Conservation (phyloP, 2,888 invertebrate species). For the Selenia dentaria region DNA sequence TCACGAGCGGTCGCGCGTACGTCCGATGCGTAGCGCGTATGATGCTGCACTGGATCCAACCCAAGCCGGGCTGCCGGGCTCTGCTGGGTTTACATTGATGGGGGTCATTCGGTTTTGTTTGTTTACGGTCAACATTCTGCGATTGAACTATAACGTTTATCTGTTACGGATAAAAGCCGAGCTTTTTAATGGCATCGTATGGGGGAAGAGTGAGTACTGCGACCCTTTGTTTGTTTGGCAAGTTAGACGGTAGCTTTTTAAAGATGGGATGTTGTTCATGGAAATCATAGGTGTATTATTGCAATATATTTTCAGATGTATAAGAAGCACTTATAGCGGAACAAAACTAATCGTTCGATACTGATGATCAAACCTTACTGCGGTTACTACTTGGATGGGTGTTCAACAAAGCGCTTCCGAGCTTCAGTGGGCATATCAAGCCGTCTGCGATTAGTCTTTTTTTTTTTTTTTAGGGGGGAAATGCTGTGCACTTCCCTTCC, state of each 20-base stretch:
- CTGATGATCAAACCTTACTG: too few species aligned
- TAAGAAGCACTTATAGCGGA: too few species aligned
- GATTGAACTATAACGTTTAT: slow-evolving; percentile 37
- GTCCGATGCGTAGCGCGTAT: slow-evolving; percentile 41
- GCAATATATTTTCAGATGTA: too few species aligned
- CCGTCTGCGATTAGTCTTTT: too few species aligned
- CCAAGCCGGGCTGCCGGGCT: too few species aligned
- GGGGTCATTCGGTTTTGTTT: slow-evolving; percentile 45
- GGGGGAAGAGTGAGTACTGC: slow-evolving; percentile 7
- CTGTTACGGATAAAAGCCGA: slow-evolving; percentile 33
- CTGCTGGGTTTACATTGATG: slow-evolving; percentile 16
- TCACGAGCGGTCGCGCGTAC: slow-evolving; percentile 35
- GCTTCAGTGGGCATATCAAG: too few species aligned
- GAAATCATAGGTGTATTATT: too few species aligned
- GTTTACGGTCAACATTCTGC: slow-evolving; percentile 38
- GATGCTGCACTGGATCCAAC: slow-evolving; percentile 45
- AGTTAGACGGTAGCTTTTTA: background rate
- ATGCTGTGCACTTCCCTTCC: too few species aligned
- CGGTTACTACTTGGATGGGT: too few species aligned
- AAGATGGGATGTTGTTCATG: background rate
- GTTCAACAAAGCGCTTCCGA: too few species aligned
- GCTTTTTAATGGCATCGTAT: slow-evolving; percentile 29
- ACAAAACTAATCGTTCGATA: too few species aligned
- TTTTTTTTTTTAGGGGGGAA: too few species aligned
- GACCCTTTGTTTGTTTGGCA: slow-evolving; percentile 8